phyloP scores from a whole-genome alignment of 2,113 vertebrate genomes.

The Aramus guarauna region DNA sequence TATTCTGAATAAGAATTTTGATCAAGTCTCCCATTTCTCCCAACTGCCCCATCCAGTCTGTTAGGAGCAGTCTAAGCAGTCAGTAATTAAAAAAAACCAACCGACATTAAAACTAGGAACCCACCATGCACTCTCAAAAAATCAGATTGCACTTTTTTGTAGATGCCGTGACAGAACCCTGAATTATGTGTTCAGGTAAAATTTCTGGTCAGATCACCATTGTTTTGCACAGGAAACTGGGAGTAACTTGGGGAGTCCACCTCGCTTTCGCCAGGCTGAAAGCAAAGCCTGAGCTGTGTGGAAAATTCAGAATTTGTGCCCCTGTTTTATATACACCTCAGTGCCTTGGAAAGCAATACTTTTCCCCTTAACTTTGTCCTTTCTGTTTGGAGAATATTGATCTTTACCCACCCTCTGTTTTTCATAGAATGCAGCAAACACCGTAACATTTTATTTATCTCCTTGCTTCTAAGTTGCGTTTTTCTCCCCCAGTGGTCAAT shows the following conservation, averaged over 20 bases:
- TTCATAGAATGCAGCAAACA: background rate
- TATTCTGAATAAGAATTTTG: background rate
- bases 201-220: background rate
- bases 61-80: background rate
- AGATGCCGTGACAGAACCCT: background rate
- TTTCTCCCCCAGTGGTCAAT: background rate
- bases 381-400: constrained; percentile 24
- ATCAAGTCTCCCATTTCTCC: background rate
- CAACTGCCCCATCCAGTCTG: background rate
- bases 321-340: background rate
- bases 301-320: background rate
- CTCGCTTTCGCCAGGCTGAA: background rate
- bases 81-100: background rate
- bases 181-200: background rate
- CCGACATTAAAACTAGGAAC: background rate
- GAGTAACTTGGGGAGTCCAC: background rate
- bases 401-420: background rate
- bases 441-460: background rate
- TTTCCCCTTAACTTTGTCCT: background rate
- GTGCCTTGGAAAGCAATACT: background rate
- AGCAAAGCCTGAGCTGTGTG: background rate
- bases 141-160: background rate
- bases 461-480: background rate
- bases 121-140: background rate
- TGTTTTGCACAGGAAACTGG: background rate